Base-by-base conservation (phyloP, 2,113 vertebrate species). In the Dolichallabes microphthalmus region DNA sequence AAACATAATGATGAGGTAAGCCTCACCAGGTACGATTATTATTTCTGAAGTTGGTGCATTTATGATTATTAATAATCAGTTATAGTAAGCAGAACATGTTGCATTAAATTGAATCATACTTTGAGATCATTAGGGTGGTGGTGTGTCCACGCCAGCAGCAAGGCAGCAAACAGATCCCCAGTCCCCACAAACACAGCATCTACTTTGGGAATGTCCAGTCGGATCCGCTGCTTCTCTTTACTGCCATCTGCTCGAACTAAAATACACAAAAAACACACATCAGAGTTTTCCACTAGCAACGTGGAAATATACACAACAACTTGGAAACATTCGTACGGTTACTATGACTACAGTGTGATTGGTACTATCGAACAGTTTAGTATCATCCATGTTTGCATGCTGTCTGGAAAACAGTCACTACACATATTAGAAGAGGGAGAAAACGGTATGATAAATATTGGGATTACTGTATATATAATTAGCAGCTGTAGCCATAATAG, bases 151-250 rank as follows among this genome's bases (percentile, higher is more conserved):
- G 97, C 98, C 53, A 99, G 91, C 73, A 99, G 93, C 96, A 99
- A 94, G 73, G 98, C 97, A 27, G 98, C 96, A 1, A 99, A 99
- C 82, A 99, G 93, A 85, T 99, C 98, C 52, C 98, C 97, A 0
- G 98, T 99, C 61, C 98, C 97, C 89, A 99, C 97, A 83, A 99
- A 99, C 81, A 96, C 97, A 0, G 97, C 98, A 20, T 98, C 96
- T 25, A 98, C 96, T 90, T 95, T 97, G 27, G 92, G 96, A 88
- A 97, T 96, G 82, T 99, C 97, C 93, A 99, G 84, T 87, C 96
- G 93, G 90, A 99, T 98, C 87, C 95, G 95, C 39, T 98, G 94
- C 6, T 91, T 95, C 83, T 87, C 85, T 22, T 58, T 93, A 8
- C 93, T 95, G 80, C 97, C 96, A 20, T 97, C 95, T 8, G 94